Evolutionary conservation across 2,113 vertebrate species (phyloP).

Genomic region (Periophthalmodon schlosseri): DNA sequence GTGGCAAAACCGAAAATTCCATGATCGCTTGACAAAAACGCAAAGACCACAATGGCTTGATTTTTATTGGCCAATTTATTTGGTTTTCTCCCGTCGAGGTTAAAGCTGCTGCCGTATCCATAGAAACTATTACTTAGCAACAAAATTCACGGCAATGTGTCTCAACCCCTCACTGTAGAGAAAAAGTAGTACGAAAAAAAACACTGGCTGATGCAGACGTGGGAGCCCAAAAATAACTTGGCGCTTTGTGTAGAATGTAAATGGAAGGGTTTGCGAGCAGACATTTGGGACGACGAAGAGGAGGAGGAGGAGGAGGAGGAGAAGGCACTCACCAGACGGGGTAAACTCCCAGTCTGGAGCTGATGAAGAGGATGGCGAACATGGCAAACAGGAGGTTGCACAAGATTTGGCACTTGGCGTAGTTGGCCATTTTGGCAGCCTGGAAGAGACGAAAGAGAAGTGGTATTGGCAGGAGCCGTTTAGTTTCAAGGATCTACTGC

Average conservation of each 20-base stretch:
- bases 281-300: not conserved
- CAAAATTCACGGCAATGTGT: conserved; percentile 63
- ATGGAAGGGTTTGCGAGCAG: conserved; percentile 12
- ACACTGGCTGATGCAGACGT: conserved; percentile 10
- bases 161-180: conserved; percentile 44
- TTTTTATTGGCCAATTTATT: conserved; percentile 52
- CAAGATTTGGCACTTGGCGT: conserved; percentile 96
- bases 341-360: conserved; percentile 89
- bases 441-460: conserved; percentile 70
- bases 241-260: conserved; percentile 12
- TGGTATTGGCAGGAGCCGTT: not conserved
- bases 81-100: conserved; percentile 50
- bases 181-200: conserved; percentile 18
- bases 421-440: conserved; percentile 99
- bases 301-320: not conserved
- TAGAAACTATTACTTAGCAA: conserved; percentile 80
- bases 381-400: conserved; percentile 94
- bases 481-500: not conserved
- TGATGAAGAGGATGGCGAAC: conserved; percentile 94
- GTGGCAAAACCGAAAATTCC: conserved; percentile 13
- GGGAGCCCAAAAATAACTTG: conserved; percentile 6
- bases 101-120: conserved; percentile 70
- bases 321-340: conserved; percentile 89
- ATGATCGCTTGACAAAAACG: conserved; percentile 17
- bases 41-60: conserved; percentile 34